A percentile compares a stretch with the other conserved stretches of the same genome.
These are phyloP conservation scores for Micrastur ruficollis DNA, from an alignment of 2,797 vertebrate species.

Conservation along the genomic window DNA sequence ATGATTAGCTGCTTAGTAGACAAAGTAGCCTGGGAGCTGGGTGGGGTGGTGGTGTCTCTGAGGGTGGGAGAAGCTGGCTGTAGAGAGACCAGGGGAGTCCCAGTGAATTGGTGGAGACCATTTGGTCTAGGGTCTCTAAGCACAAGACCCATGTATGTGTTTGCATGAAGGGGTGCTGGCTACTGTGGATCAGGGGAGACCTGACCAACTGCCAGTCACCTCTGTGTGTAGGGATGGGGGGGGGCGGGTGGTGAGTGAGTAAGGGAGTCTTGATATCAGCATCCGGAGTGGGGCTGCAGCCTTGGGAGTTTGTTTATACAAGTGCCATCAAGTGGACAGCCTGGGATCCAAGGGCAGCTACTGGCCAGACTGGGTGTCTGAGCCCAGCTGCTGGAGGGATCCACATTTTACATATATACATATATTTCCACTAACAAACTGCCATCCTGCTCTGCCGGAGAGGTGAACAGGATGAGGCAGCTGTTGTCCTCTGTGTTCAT, in stretches of 20 bases:
- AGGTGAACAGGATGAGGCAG: background rate
- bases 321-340: rapidly evolving
- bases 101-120: background rate
- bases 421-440: background rate
- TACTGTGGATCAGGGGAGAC: background rate
- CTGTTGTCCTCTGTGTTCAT: background rate
- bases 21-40: background rate
- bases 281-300: background rate
- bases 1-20: background rate
- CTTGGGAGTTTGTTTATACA: background rate
- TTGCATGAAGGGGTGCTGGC: background rate
- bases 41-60: background rate
- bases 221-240: background rate
- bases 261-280: background rate
- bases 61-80: background rate
- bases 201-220: background rate
- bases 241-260: background rate
- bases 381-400: background rate
- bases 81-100: background rate
- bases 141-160: rapidly evolving
- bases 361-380: background rate
- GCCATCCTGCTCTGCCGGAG: background rate
- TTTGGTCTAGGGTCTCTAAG: background rate
- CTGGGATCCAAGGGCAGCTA: background rate
- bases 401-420: background rate